Evolutionary conservation across 2,888 invertebrate genomes (phyloP).

Genomic region (Apodemia mormo): DNA sequence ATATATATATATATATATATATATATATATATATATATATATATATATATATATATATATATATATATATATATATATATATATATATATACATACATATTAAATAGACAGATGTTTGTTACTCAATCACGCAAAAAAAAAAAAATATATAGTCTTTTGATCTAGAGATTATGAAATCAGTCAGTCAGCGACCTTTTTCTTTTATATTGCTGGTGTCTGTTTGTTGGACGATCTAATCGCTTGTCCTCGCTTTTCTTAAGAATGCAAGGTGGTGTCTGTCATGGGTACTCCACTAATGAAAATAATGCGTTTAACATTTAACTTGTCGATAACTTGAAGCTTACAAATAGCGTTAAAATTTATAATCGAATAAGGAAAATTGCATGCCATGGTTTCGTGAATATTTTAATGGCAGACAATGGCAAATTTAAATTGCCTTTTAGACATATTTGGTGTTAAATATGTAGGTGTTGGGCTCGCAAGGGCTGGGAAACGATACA

Average conservation of each 20-base stretch:
- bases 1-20: too few relatives aligned
- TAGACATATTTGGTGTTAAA: slow-evolving; percentile 11
- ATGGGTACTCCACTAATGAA: background rate
- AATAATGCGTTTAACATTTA: slow-evolving; percentile 11
- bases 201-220: background rate
- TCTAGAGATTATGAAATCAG: too few relatives aligned
- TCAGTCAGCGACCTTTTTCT: background rate
- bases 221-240: background rate
- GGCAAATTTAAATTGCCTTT: slow-evolving; percentile 11
- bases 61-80: too few relatives aligned
- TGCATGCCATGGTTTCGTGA: background rate
- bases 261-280: slow-evolving; percentile 2
- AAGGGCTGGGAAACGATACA: background rate
- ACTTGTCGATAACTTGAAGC: background rate
- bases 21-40: too few relatives aligned
- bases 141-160: too few relatives aligned
- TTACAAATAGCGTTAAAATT: slow-evolving; percentile 8
- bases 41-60: too few relatives aligned
- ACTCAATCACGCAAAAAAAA: too few relatives aligned
- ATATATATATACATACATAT: too few relatives aligned
- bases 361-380: background rate
- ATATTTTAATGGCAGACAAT: slow-evolving; percentile 6
- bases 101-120: too few relatives aligned
- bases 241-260: background rate
- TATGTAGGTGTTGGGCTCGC: background rate